These are phyloP conservation scores for Serripes groenlandicus DNA, from an alignment of 2,888 invertebrate species.

Conservation along the genomic window DNA sequence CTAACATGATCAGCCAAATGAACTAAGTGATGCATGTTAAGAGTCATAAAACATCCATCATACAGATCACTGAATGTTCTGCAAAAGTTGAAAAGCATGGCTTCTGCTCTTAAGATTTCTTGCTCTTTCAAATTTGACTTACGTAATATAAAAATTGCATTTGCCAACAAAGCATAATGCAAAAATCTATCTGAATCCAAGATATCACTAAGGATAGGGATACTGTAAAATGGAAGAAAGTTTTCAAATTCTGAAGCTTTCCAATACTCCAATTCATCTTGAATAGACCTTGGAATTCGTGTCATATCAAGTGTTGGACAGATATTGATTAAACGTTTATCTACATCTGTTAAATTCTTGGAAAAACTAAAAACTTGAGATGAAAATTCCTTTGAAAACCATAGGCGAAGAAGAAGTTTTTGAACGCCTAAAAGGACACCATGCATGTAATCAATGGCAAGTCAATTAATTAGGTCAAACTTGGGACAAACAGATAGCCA, in stretches of 20 bases:
- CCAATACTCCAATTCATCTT: conserved; percentile 47
- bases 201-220: conserved; percentile 37
- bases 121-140: conserved; percentile 21
- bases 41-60: conserved; percentile 47
- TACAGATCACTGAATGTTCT: conserved; percentile 23
- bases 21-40: conserved; percentile 61
- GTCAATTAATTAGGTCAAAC: too few species aligned
- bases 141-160: conserved; percentile 45
- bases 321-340: conserved; percentile 27
- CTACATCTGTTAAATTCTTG: conserved; percentile 25
- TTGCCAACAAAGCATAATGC: conserved; percentile 49
- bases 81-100: conserved; percentile 44
- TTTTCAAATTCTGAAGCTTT: conserved; percentile 60
- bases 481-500: too few species aligned
- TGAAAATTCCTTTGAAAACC: conserved; percentile 40
- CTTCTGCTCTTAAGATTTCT: conserved; percentile 34
- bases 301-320: conserved; percentile 48
- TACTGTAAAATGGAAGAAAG: conserved; percentile 51
- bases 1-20: conserved; percentile 62
- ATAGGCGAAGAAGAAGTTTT: conserved; percentile 50
- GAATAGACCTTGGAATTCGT: conserved; percentile 46
- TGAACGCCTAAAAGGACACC: too few species aligned
- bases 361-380: conserved; percentile 39
- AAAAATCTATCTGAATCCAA: conserved; percentile 38
- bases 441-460: too few species aligned